phyloP scores from a whole-genome alignment of 2,113 vertebrate species.

The Dissostichus mawsoni region DNA sequence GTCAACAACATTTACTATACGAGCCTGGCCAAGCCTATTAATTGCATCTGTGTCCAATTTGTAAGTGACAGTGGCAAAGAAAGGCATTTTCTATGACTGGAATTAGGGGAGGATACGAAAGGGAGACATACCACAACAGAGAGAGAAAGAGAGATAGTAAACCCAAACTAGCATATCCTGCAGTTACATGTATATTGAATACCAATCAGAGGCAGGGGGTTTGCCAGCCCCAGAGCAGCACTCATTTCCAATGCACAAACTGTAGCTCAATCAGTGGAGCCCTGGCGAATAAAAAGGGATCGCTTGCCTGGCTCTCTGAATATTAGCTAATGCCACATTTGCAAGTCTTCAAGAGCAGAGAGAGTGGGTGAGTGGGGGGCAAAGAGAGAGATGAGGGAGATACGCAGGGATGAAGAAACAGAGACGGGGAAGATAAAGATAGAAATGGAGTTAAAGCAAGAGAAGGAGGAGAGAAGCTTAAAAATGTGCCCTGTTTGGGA shows the following conservation, averaged over 20 bases:
- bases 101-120: conserved; percentile 51
- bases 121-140: conserved; percentile 32
- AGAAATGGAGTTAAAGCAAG: conserved; percentile 78
- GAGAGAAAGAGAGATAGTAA: conserved; percentile 29
- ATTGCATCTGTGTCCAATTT: conserved; percentile 63
- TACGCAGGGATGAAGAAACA: conserved; percentile 80
- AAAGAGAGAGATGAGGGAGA: conserved; percentile 86
- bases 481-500: conserved; percentile 85
- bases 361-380: conserved; percentile 73
- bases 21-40: conserved; percentile 34
- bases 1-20: conserved; percentile 27
- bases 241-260: conserved; percentile 95
- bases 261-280: conserved; percentile 93
- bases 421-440: conserved; percentile 79
- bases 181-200: conserved; percentile 95
- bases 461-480: conserved; percentile 51
- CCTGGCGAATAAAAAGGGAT: conserved; percentile 93
- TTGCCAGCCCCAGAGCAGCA: conserved; percentile 87
- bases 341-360: conserved; percentile 93
- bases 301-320: conserved; percentile 88
- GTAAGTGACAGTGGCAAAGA: conserved; percentile 41
- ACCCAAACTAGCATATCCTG: conserved; percentile 86
- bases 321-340: conserved; percentile 99
- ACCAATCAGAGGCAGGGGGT: conserved; percentile 91
- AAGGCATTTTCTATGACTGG: conserved; percentile 44